Evolutionary conservation across 2,888 invertebrate species (phyloP).

Genomic region (Nebria brevicollis): DNA sequence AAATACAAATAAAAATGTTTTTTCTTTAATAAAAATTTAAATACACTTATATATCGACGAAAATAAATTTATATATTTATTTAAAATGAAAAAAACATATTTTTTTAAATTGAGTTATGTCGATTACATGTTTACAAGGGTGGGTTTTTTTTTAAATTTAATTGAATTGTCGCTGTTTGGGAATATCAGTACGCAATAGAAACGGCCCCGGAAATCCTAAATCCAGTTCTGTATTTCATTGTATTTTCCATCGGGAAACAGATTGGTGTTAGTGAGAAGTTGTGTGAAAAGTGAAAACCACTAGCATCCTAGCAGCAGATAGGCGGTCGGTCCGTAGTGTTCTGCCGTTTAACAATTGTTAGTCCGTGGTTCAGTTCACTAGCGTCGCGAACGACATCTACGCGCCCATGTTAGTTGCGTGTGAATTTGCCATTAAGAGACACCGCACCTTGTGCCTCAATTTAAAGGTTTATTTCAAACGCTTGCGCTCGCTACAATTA

Average conservation of each 20-base stretch:
- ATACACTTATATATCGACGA: too few relatives aligned
- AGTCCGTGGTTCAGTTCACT: neutral
- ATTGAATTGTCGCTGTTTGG: neutral
- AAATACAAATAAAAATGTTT: too few relatives aligned
- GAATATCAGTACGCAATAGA: neutral
- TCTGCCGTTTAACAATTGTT: neutral
- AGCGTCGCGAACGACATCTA: neutral
- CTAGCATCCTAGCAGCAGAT: neutral
- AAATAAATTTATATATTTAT: too few relatives aligned
- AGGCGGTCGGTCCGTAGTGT: neutral
- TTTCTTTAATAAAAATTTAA: too few relatives aligned
- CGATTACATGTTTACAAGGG: too few relatives aligned
- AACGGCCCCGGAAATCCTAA: neutral
- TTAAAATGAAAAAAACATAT: too few relatives aligned
- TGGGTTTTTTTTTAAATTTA: too few relatives aligned
- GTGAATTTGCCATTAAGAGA: neutral
- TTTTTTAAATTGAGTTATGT: too few relatives aligned
- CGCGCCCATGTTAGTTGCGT: neutral
- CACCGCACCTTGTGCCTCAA: neutral
- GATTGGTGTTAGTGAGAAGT: neutral
- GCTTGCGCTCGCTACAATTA: neutral
- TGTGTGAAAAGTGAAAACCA: conserved; percentile 1
- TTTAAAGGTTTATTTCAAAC: neutral
- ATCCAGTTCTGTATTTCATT: neutral
- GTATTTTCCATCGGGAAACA: neutral